A percentile compares a stretch with the other conserved stretches of the same genome.
Evolutionary conservation across 2,113 vertebrate species (phyloP).

Genomic region (Callocephalon fimbriatum): DNA sequence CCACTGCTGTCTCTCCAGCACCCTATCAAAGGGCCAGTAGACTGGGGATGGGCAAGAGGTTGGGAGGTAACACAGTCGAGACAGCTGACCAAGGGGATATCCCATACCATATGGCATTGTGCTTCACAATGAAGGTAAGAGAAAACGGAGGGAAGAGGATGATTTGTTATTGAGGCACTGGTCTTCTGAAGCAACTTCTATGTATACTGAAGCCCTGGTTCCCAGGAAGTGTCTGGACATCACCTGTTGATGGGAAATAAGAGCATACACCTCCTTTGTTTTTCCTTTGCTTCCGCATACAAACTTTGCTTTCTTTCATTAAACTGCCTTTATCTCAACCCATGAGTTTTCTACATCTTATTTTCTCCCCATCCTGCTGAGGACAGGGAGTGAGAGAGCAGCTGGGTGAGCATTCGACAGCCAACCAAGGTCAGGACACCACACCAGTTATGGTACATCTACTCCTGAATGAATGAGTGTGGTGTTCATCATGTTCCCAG

Average conservation of each 20-base stretch:
- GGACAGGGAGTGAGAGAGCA: not conserved
- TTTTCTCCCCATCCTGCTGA: not conserved
- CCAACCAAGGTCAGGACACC: not conserved
- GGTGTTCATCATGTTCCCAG: not conserved
- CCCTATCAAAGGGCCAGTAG: rapidly evolving
- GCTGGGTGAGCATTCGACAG: not conserved
- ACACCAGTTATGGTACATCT: not conserved
- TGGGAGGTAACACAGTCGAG: not conserved
- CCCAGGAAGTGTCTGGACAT: not conserved
- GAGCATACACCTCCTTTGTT: not conserved
- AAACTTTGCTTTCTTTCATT: not conserved
- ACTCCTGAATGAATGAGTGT: not conserved
- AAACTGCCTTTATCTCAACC: not conserved
- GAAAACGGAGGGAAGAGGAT: not conserved
- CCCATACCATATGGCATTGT: not conserved
- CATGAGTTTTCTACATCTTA: not conserved
- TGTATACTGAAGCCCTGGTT: not conserved
- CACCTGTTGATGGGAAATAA: not conserved
- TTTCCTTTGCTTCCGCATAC: not conserved
- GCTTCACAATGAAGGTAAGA: not conserved
- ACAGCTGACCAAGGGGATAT: not conserved
- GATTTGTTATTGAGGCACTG: rapidly evolving
- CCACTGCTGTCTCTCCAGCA: not conserved
- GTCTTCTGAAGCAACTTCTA: not conserved
- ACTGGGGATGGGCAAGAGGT: not conserved